Base-by-base conservation (phyloP, 2,888 invertebrate species). In the Druceiella hillmani region DNA sequence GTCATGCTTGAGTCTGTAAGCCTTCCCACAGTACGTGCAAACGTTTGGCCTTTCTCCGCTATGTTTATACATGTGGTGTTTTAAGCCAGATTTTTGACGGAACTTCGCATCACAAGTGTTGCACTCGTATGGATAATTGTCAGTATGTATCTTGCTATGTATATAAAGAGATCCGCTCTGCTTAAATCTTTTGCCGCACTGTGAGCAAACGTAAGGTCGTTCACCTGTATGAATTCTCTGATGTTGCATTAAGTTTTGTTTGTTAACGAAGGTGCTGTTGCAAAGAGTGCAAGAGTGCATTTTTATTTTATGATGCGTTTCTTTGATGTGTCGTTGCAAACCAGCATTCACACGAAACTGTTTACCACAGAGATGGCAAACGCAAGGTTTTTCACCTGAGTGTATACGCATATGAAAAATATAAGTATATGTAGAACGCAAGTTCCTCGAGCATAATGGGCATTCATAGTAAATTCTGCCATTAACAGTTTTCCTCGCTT, bases 331-430 rank as follows among this genome's bases (percentile, higher is more conserved):
- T 2, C 81, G 62, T 29, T 73, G 72, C 15, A 81, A 58, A 1
- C 79, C 80, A 57, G 75, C 74, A 10, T 77, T 77, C n/a, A 79
- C 74, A 13, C 81, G 66, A 58, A 81, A 81, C 52, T 75, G 75
- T 49, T 78, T 79, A 2, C 80, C 81, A 55, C 81, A 81, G 12
- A 78, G 53, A 55, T 81, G 79, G 52, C 81, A 81, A 2, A 78
- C 75, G 56, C 75, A 80, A 2, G 80, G 78, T 30, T 77, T 64
- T 57, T 80, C 81, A 2, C 79, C 80, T 4, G 79, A 76, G 54
- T 81, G 81, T 37, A 80, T 80, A 9, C 79, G 64, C 53, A 67
- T 63, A 53, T 81, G 81, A 64, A 74, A 76, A 27, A 74, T 58
- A 52, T 75, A 79, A 0, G 80, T 78, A 55, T 79, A 78, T 3